Evolutionary conservation across 2,113 vertebrate genomes (phyloP).

Genomic region (Ceyx cyanopectus): DNA sequence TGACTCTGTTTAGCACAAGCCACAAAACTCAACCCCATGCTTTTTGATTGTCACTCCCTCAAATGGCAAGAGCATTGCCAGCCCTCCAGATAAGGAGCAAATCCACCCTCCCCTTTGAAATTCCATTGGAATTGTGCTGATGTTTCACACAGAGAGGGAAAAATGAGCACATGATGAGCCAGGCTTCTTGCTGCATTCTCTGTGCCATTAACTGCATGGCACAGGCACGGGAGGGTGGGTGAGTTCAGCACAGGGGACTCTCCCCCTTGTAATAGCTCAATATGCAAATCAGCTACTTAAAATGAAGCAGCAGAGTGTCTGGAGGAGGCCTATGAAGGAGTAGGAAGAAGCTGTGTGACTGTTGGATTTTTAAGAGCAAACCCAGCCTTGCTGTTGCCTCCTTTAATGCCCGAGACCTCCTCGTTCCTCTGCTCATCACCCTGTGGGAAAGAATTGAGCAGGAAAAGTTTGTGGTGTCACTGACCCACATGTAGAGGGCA

Average conservation of each 20-base stretch:
- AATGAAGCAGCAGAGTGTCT: not conserved
- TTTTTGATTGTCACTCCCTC: not conserved
- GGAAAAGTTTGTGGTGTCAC: not conserved
- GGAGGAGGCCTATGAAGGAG: not conserved
- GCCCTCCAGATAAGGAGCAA: not conserved
- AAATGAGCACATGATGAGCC: not conserved
- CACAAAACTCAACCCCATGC: not conserved
- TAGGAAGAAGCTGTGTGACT: not conserved
- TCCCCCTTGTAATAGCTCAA: not conserved
- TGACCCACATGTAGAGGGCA: not conserved
- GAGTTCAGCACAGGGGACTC: not conserved
- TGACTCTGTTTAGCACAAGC: not conserved
- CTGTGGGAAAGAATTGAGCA: not conserved
- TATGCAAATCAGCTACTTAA: not conserved
- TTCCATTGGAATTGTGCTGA: not conserved
- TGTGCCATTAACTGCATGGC: not conserved
- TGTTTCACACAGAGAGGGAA: not conserved
- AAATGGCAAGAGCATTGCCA: not conserved
- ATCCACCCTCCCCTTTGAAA: not conserved
- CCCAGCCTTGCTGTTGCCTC: not conserved
- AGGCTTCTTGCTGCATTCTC: not conserved
- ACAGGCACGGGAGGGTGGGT: fast-evolving
- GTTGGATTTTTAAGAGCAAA: not conserved
- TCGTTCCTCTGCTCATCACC: not conserved
- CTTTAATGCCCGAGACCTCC: not conserved